These are phyloP conservation scores for Acanthococcus lagerstroemiae DNA, from an alignment of 2,888 invertebrate species.

Conservation along the genomic window DNA sequence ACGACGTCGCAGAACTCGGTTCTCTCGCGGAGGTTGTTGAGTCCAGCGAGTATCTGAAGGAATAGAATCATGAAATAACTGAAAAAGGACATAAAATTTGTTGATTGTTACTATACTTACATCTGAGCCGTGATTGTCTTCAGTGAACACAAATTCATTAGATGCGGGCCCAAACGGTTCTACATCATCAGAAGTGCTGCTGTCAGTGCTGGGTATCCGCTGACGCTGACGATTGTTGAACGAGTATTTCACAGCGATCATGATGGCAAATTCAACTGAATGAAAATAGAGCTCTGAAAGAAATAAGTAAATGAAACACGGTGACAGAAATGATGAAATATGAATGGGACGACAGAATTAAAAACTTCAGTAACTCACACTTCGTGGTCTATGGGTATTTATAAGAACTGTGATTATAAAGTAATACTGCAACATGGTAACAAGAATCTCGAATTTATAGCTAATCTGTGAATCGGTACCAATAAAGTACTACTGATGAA, in stretches of 20 bases:
- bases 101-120: not conserved
- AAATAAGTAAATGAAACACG: too few relatives aligned
- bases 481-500: too few relatives aligned
- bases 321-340: too few relatives aligned
- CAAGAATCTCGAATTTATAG: too few relatives aligned
- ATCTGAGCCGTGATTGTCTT: conserved; percentile 38
- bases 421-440: too few relatives aligned
- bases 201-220: conserved; percentile 36
- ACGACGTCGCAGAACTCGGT: conserved; percentile 44
- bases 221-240: conserved; percentile 33
- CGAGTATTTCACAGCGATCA: conserved; percentile 4
- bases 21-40: conserved; percentile 40
- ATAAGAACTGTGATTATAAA: too few relatives aligned
- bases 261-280: not conserved
- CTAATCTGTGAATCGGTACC: too few relatives aligned
- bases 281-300: not conserved
- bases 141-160: conserved; percentile 42
- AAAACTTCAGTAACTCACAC: too few relatives aligned
- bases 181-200: conserved; percentile 35
- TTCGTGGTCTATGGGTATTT: too few relatives aligned
- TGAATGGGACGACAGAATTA: too few relatives aligned
- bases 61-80: too few relatives aligned
- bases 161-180: conserved; percentile 35
- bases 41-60: conserved; percentile 40
- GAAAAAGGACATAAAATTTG: not conserved